Conservation (phyloP, 1,140 invertebrate genomes). For the Eupeodes corollae region DNA sequence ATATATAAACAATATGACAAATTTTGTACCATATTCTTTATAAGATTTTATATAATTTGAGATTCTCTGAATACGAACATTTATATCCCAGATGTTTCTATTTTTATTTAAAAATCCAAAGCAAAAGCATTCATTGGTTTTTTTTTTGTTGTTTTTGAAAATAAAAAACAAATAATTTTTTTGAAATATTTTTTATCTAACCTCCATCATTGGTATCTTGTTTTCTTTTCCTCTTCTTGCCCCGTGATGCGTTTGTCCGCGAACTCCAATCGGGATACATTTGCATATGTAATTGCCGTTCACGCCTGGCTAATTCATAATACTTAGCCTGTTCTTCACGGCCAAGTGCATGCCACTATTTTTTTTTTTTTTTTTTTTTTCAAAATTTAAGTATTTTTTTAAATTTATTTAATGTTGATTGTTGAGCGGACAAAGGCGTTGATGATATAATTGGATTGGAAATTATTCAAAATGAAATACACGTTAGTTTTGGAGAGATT, state of each 20-base stretch:
- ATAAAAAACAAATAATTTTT: too few species aligned
- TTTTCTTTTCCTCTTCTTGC: constrained; percentile 99
- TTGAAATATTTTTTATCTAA: constrained; percentile 35
- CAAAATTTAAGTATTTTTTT: too few species aligned
- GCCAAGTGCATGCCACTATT: constrained; percentile 94
- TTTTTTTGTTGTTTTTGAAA: not conserved
- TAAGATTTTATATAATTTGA: not conserved
- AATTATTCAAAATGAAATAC: too few species aligned
- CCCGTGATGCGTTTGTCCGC: constrained; percentile 92
- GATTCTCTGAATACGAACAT: constrained; percentile 3
- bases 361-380: not conserved
- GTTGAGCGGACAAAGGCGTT: too few species aligned
- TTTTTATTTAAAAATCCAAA: constrained; percentile 1
- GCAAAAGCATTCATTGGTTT: constrained; percentile 2
- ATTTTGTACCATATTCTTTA: too few species aligned
- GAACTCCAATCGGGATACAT: constrained; percentile 98
- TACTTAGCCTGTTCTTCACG: constrained; percentile 98
- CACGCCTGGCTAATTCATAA: constrained; percentile 96
- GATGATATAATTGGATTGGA: too few species aligned
- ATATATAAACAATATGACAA: too few species aligned
- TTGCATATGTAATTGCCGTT: constrained; percentile 97
- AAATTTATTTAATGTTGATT: too few species aligned
- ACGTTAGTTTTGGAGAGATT: not conserved
- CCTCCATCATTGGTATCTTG: constrained; percentile 94
- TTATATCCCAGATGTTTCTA: constrained; percentile 1